Percentiles rank a stretch among this genome's conserved stretches.
Evolutionary conservation across 2,888 invertebrate species (phyloP).

Genomic region (Rhagonycha lutea): DNA sequence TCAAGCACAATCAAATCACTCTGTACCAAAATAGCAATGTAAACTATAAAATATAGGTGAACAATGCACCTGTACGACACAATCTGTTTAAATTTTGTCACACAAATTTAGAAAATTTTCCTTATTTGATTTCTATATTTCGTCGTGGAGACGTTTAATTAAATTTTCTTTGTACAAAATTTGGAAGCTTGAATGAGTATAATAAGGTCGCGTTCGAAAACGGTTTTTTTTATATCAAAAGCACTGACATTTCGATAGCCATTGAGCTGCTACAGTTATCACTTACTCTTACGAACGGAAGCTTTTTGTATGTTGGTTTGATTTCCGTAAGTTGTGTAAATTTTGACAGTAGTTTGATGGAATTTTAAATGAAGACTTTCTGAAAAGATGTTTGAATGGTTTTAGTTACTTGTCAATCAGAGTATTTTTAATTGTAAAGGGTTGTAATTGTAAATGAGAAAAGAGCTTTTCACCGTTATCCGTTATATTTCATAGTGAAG

Average conservation of each 20-base stretch:
- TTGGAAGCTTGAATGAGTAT: not conserved
- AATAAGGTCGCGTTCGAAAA: not conserved
- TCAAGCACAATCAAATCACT: not conserved
- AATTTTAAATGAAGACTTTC: not conserved
- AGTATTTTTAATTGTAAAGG: not conserved
- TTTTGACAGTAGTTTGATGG: not conserved
- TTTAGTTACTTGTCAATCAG: not conserved
- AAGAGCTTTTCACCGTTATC: not conserved
- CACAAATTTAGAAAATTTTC: not conserved
- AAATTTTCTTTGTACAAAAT: not conserved
- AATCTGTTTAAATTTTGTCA: not conserved
- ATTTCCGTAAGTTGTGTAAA: constrained; percentile 18
- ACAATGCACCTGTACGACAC: not conserved
- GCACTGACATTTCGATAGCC: not conserved
- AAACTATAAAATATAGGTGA: not conserved
- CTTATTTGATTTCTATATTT: not conserved
- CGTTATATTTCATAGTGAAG: not conserved
- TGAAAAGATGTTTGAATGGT: not conserved
- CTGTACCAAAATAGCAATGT: not conserved
- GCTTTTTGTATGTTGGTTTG: constrained; percentile 22
- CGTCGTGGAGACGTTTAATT: not conserved
- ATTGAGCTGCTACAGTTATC: not conserved
- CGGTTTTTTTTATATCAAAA: not conserved
- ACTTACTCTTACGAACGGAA: constrained; percentile 8
- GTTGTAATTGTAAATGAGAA: not conserved